Evolutionary conservation across 2,113 vertebrate genomes (phyloP).

Genomic region (Zeus faber): DNA sequence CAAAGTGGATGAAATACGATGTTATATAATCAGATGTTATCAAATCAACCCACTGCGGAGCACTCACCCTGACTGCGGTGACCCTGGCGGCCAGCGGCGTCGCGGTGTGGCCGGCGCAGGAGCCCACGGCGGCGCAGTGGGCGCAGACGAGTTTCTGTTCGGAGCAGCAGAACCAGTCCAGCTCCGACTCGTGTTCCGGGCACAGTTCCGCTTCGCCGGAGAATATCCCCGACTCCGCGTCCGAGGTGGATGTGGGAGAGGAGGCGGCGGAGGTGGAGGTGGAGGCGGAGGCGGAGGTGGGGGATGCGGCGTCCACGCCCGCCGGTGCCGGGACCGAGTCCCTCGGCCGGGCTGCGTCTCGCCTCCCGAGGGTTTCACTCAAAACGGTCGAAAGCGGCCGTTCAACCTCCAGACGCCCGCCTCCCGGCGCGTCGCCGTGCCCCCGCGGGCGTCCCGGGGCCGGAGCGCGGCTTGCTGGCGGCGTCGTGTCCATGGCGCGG

Average conservation of each 20-base stretch:
- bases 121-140: slow-evolving; percentile 68
- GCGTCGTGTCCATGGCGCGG: slow-evolving; percentile 60
- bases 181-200: slow-evolving; percentile 65
- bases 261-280: background rate
- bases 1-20: background rate
- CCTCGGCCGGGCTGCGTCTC: background rate
- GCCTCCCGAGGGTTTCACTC: background rate
- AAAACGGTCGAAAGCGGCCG: slow-evolving; percentile 46
- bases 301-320: background rate
- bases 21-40: background rate
- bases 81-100: slow-evolving; percentile 72
- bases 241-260: slow-evolving; percentile 20
- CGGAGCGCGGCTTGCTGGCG: slow-evolving; percentile 46
- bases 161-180: slow-evolving; percentile 78
- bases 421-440: slow-evolving; percentile 1
- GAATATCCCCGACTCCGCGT: slow-evolving; percentile 54
- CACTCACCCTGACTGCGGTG: slow-evolving; percentile 78
- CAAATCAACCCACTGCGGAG: background rate
- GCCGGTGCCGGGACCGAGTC: slow-evolving; percentile 13
- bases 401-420: slow-evolving; percentile 19
- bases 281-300: background rate
- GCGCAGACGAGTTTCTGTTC: slow-evolving; percentile 77
- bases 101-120: slow-evolving; percentile 77
- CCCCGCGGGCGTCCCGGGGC: slow-evolving; percentile 45
- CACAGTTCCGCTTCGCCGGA: slow-evolving; percentile 58